Evolutionary conservation across 1,140 invertebrate species (phyloP).

Genomic region (Frieseomelitta varia): DNA sequence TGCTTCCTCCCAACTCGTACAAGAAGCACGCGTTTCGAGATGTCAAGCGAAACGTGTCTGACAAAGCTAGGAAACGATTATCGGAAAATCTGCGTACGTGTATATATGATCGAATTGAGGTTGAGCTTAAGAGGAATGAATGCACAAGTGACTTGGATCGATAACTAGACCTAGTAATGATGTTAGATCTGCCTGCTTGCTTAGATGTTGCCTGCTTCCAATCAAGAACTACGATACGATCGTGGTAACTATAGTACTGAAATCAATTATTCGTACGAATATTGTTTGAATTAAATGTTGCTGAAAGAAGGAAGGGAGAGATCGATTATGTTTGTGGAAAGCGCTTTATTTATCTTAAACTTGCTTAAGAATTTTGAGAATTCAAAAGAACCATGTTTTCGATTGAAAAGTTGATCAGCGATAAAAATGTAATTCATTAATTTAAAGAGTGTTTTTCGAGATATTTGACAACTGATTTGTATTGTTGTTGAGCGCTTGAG

Average conservation of each 20-base stretch:
- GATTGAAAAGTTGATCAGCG: background rate
- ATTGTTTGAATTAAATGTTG: background rate
- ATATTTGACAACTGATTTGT: too few relatives aligned
- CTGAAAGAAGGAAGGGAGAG: background rate
- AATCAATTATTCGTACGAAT: background rate
- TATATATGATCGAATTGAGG: background rate
- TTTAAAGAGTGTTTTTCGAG: too few relatives aligned
- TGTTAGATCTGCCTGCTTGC: background rate
- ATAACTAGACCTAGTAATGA: too few relatives aligned
- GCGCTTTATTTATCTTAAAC: too few relatives aligned
- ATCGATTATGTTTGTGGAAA: background rate
- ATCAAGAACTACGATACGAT: too few relatives aligned
- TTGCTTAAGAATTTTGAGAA: too few relatives aligned
- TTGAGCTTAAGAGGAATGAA: background rate
- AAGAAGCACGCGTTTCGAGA: background rate
- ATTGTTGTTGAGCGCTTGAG: too few relatives aligned
- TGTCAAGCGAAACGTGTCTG: background rate
- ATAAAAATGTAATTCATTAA: too few relatives aligned
- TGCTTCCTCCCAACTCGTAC: background rate
- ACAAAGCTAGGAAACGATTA: background rate
- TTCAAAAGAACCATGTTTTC: background rate
- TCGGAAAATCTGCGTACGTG: conserved; percentile 4
- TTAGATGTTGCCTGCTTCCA: background rate
- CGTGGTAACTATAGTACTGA: too few relatives aligned
- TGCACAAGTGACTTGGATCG: background rate